Conservation (phyloP, 2,797 vertebrate species). For the Falco naumanni region DNA sequence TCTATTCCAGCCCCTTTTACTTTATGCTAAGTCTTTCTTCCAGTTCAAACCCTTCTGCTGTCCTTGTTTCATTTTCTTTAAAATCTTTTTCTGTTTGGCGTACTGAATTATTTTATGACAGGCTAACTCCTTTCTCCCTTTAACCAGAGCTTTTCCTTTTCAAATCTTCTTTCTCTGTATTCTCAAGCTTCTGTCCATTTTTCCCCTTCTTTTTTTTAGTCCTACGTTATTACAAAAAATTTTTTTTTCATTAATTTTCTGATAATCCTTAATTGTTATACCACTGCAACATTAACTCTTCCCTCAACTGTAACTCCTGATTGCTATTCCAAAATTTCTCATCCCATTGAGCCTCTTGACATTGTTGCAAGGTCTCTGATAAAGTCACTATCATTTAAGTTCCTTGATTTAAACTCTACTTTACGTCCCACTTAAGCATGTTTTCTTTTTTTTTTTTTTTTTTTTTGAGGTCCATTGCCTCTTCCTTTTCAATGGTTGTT, state of each 20-base stretch:
- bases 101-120: not conserved
- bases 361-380: not conserved
- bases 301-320: not conserved
- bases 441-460: not conserved
- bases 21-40: not conserved
- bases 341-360: not conserved
- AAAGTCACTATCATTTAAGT: not conserved
- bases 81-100: not conserved
- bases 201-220: not conserved
- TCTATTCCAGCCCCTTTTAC: not conserved
- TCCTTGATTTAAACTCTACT: not conserved
- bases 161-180: not conserved
- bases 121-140: not conserved
- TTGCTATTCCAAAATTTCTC: not conserved
- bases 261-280: not conserved
- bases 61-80: not conserved
- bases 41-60: not conserved
- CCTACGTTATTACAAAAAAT: not conserved
- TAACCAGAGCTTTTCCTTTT: not conserved
- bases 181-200: not conserved
- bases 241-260: not conserved
- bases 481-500: not conserved
- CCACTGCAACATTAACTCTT: not conserved
- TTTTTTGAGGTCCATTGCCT: not conserved
- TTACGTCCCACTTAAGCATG: not conserved